Evolutionary conservation across 2,888 invertebrate species (phyloP).

Genomic region (Leucophenga montana): DNA sequence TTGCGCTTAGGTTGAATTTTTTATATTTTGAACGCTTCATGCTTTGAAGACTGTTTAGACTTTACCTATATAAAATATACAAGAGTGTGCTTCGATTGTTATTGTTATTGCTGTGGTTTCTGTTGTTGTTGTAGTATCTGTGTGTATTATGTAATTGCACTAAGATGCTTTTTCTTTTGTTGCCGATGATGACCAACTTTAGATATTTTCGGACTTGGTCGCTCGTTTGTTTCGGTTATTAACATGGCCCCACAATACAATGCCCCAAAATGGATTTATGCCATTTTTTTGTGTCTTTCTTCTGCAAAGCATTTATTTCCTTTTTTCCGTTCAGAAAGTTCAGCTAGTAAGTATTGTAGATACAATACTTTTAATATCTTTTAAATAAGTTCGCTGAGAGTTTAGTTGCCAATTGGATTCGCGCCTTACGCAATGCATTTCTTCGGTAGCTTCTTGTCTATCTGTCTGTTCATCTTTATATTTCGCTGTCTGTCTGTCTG

Average conservation of each 20-base stretch:
- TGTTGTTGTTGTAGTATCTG: conserved; percentile 34
- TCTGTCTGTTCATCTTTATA: no score
- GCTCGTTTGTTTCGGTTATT: conserved; percentile 65
- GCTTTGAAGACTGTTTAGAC: conserved; percentile 33
- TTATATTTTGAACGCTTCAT: conserved; percentile 25
- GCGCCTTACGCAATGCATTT: conserved; percentile 19
- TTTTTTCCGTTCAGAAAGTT: conserved; percentile 4
- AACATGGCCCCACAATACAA: conserved; percentile 57
- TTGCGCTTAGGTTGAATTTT: conserved; percentile 4
- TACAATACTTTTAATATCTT: no score
- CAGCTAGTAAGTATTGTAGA: no score
- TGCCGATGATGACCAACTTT: conserved; percentile 64
- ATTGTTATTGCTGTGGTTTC: conserved; percentile 39
- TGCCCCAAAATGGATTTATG: conserved; percentile 33
- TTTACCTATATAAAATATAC: conserved; percentile 21
- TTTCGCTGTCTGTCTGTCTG: no score
- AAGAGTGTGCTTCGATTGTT: conserved; percentile 54
- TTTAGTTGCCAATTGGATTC: conserved; percentile 33
- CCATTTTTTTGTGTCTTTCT: conserved; percentile 30
- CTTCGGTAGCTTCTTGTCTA: no score
- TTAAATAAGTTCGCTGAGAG: no score
- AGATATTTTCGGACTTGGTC: conserved; percentile 52
- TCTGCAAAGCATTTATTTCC: no score
- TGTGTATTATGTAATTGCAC: conserved; percentile 34
- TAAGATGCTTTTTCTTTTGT: conserved; percentile 66